These are phyloP conservation scores for Syrista parreyssii DNA, from an alignment of 2,888 invertebrate species.

Conservation along the genomic window DNA sequence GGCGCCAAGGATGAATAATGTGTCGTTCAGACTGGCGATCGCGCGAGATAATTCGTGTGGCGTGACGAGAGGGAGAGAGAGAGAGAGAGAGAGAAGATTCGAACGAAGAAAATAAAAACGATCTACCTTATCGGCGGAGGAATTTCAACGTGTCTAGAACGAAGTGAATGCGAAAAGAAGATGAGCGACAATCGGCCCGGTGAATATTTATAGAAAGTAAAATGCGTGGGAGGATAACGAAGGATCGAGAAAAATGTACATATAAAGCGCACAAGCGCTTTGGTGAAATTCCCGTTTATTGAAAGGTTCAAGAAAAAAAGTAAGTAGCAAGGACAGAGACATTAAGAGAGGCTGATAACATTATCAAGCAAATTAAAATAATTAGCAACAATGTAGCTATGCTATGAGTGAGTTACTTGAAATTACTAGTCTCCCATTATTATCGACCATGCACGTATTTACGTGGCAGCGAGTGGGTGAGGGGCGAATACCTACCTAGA, in stretches of 20 bases:
- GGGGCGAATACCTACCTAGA: not conserved
- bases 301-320: not conserved
- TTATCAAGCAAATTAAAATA: not conserved
- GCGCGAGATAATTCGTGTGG: slow-evolving; percentile 34
- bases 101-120: not conserved
- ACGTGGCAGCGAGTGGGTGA: not conserved
- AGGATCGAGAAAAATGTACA: not conserved
- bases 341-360: not conserved
- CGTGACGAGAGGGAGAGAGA: not conserved
- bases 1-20: slow-evolving; percentile 48
- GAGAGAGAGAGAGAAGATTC: no score
- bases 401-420: not conserved
- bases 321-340: not conserved
- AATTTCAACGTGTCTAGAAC: not conserved
- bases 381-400: not conserved
- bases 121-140: not conserved
- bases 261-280: no score
- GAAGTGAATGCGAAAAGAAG: not conserved
- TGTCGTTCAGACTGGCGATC: slow-evolving; percentile 46
- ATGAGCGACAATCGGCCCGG: not conserved
- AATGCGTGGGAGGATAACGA: not conserved
- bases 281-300: not conserved
- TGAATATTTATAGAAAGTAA: not conserved
- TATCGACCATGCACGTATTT: not conserved
- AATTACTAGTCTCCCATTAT: not conserved